Evolutionary conservation across 1,140 invertebrate species (phyloP).

Genomic region (Pseudomyrmex sp.): DNA sequence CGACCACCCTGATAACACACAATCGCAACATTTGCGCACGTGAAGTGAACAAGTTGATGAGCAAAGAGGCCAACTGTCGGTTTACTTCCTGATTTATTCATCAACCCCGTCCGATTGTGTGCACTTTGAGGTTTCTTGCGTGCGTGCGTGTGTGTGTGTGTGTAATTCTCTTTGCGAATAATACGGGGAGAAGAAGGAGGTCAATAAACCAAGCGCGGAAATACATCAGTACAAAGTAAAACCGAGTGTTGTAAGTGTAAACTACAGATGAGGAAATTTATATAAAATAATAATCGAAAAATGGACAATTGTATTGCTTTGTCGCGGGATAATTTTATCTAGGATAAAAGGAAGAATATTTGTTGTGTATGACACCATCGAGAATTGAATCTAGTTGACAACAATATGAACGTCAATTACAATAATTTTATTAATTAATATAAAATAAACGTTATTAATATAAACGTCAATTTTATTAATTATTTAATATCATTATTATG

Average conservation of each 20-base stretch:
- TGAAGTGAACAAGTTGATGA: slow-evolving; percentile 30
- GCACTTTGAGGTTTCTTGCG: not conserved
- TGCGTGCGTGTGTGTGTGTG: not conserved
- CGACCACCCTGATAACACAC: not conserved
- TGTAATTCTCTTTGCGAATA: not conserved
- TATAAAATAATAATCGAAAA: not conserved
- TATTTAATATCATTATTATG: too few relatives aligned
- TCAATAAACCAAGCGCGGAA: slow-evolving; percentile 5
- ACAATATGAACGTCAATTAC: too few relatives aligned
- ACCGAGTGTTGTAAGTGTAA: too few relatives aligned
- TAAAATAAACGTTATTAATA: too few relatives aligned
- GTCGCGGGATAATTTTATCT: too few relatives aligned
- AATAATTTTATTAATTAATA: too few relatives aligned
- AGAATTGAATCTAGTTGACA: too few relatives aligned
- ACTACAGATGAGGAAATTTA: too few relatives aligned
- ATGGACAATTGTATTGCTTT: too few relatives aligned
- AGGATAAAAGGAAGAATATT: too few relatives aligned
- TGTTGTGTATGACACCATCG: too few relatives aligned
- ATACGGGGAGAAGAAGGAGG: not conserved
- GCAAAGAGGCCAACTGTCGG: slow-evolving; percentile 40
- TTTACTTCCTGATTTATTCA: slow-evolving; percentile 20
- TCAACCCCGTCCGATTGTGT: not conserved
- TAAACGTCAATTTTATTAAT: too few relatives aligned
- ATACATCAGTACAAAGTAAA: slow-evolving; percentile 9
- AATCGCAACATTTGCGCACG: slow-evolving; percentile 12